phyloP scores from a whole-genome alignment of 30 jellyfish, hydroid and myxozoan genomes.

The Aurelia coerulea region DNA sequence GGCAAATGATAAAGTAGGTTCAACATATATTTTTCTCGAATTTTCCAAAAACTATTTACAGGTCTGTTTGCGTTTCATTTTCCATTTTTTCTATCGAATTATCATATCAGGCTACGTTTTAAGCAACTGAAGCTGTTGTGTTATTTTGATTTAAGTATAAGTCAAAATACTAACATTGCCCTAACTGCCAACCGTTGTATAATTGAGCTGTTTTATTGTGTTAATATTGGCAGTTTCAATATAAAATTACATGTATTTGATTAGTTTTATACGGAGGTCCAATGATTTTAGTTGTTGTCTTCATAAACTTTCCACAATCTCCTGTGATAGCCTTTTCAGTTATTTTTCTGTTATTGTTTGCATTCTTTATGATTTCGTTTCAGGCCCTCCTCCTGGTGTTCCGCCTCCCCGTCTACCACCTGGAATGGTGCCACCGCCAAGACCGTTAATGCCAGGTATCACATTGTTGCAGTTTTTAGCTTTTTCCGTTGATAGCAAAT shows the following conservation, averaged over 20 bases:
- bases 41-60: too few species aligned
- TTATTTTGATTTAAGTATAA: neutral
- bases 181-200: neutral
- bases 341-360: neutral
- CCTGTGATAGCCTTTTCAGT: too few species aligned
- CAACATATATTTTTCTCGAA: too few species aligned
- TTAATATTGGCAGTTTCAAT: too few species aligned
- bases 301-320: too few species aligned
- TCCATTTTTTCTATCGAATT: too few species aligned
- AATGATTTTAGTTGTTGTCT: too few species aligned
- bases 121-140: neutral
- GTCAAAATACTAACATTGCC: neutral
- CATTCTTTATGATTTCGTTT: neutral
- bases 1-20: too few species aligned
- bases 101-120: neutral
- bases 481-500: too few species aligned
- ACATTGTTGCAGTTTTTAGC: too few species aligned
- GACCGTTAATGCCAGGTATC: conserved; percentile 63
- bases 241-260: neutral
- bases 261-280: neutral
- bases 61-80: too few species aligned
- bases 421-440: conserved; percentile 83
- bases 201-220: neutral
- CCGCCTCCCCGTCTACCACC: conserved; percentile 98
- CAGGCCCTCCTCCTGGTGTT: conserved; percentile 99